phyloP scores from a whole-genome alignment of 2,113 vertebrate species.

The Bagarius yarrelli region DNA sequence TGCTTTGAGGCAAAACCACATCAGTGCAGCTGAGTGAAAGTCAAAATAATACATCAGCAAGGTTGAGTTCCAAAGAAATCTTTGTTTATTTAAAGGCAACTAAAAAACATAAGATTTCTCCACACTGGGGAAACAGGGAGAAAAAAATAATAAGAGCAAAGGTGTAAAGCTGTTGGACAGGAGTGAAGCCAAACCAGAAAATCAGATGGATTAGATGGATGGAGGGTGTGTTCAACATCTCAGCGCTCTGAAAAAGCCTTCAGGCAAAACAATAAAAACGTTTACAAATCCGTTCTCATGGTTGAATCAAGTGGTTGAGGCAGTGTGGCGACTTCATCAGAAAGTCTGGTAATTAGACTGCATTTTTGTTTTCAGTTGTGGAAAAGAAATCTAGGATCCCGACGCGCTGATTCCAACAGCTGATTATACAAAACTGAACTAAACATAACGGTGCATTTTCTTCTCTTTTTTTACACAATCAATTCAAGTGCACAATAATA shows the following conservation, averaged over 20 bases:
- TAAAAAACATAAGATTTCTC: too few species aligned
- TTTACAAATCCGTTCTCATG: conserved; percentile 20
- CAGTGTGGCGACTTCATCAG: conserved; percentile 3
- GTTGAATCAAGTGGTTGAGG: background rate
- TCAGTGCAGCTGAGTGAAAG: too few species aligned
- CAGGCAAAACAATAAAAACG: conserved; percentile 36
- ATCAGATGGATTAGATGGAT: conserved; percentile 2
- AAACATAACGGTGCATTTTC: background rate
- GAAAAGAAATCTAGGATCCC: background rate
- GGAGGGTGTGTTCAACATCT: conserved; percentile 20
- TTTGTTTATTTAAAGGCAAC: too few species aligned
- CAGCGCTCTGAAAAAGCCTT: conserved; percentile 10
- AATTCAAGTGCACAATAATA: too few species aligned
- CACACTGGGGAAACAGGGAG: background rate
- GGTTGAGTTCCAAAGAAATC: too few species aligned
- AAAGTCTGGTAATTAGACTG: background rate
- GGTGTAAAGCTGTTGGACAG: conserved; percentile 1
- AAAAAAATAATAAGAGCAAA: background rate
- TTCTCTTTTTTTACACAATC: background rate
- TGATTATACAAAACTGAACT: background rate
- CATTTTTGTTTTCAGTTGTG: background rate
- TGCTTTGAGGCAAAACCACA: too few species aligned
- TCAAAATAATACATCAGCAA: too few species aligned
- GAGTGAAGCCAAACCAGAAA: background rate
- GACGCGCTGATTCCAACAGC: background rate